Base-by-base conservation (phyloP, 1,140 invertebrate species). In the Drosophila sproati region DNA sequence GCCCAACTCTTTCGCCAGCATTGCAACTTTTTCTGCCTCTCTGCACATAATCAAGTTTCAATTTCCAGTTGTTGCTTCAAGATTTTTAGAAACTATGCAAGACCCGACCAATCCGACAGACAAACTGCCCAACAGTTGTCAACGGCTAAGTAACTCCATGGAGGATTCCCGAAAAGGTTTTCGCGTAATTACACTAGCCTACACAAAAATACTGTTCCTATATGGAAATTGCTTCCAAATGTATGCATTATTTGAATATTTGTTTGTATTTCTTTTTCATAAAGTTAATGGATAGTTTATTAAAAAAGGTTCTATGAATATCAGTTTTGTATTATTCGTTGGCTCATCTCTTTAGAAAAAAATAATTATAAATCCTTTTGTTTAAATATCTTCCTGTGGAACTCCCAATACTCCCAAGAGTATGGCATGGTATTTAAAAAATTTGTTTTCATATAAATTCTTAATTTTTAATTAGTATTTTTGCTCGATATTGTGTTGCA, bases 1-100 rank as follows among this genome's bases (percentile, higher is more conserved):
- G n/a, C 31, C 35, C 60, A 20, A 12, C 47, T 35, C 12, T 6
- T 20, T 6, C 28, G 8, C 12, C 29, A 61, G 59, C 51, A 70
- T 45, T 74, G 51, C 67, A 69, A 63, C 80, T 86, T 85, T 85
- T 81, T 86, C 78, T 73, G 82, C 75, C 76, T 68, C 71, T 87
- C 83, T 82, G 83, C 83, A 87, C 83, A 87, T 87, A 87, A 87
- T 87, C 83, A 87, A 87, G 83, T 88, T 88, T 87, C 83, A 87
- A 87, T 87, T 87, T 87, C 37, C 79, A 86, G 82, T 86, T 87
- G 78, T 76, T 86, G 75, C 82, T 47, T 73, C 52, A 69, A 72
- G 32, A 81, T 75, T 85, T 82, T 66, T 66, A 45, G 57, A 75
- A 85, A 85, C 82, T 85, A 85, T 86, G 82, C 67, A 67, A 77